These are phyloP conservation scores for Panthera uncia DNA, from an alignment of 2,113 vertebrate genomes.

Conservation along the genomic window DNA sequence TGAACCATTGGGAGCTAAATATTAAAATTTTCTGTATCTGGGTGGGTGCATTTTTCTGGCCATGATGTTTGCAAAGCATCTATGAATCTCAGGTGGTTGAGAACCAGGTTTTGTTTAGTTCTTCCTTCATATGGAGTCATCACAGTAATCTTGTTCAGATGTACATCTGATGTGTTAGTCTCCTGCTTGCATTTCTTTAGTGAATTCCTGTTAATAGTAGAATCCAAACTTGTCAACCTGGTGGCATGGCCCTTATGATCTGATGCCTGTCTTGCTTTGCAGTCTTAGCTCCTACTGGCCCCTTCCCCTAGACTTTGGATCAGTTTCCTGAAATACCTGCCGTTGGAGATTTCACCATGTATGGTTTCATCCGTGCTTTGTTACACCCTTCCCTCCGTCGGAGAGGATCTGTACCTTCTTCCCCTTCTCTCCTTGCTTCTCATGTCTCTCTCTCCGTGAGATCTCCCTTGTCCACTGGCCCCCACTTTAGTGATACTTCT, in stretches of 20 bases:
- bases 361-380: not conserved
- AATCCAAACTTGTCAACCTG: not conserved
- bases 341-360: rapidly evolving
- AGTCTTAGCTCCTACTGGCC: not conserved
- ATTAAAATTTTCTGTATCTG: not conserved
- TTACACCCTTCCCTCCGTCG: not conserved
- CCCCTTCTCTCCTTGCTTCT: not conserved
- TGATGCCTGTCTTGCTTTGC: not conserved
- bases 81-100: not conserved
- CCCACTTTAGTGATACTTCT: too few relatives aligned
- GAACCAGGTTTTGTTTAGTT: not conserved
- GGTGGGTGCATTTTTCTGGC: not conserved
- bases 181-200: not conserved
- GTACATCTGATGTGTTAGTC: not conserved
- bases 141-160: not conserved
- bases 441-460: not conserved
- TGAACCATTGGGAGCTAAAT: not conserved
- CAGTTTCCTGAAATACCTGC: not conserved
- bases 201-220: not conserved
- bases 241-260: not conserved
- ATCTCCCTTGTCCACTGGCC: not conserved
- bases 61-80: not conserved
- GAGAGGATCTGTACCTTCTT: not conserved
- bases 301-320: too few relatives aligned
- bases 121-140: not conserved